A percentile compares a stretch with the other conserved stretches of the same genome.
phyloP scores from a whole-genome alignment of 1,140 invertebrate genomes.

The Nasonia longicornis region DNA sequence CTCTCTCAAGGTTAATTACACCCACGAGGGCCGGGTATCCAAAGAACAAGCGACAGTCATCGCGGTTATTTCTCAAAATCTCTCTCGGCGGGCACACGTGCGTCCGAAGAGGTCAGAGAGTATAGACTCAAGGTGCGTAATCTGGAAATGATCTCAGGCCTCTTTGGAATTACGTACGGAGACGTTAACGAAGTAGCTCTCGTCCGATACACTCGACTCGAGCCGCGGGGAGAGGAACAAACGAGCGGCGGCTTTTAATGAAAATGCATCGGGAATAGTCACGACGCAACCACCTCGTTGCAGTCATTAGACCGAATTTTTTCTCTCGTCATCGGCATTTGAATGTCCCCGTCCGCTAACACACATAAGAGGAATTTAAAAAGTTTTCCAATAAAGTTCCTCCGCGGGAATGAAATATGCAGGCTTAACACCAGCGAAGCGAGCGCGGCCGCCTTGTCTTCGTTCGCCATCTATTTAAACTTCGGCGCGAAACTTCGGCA shows the following conservation, averaged over 20 bases:
- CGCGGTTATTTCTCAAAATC: too few relatives aligned
- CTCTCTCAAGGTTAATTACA: neutral
- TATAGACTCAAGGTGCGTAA: constrained; percentile 25
- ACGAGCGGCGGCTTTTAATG: constrained; percentile 48
- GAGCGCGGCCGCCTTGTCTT: neutral
- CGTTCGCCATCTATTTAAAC: constrained; percentile 5
- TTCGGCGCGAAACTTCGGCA: neutral
- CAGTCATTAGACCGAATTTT: neutral
- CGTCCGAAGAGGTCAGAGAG: too few relatives aligned
- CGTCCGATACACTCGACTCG: neutral
- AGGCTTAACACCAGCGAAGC: neutral
- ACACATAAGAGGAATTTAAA: neutral
- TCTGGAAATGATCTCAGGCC: constrained; percentile 45
- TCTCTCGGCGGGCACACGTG: neutral
- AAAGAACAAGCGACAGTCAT: neutral
- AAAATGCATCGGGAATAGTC: constrained; percentile 56
- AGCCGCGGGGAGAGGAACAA: neutral
- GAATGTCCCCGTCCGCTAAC: too few relatives aligned
- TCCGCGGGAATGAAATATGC: constrained; percentile 12
- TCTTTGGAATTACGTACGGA: constrained; percentile 36
- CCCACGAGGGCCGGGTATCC: neutral
- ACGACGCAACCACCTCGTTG: neutral
- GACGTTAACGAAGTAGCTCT: constrained; percentile 42
- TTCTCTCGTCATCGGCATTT: neutral
- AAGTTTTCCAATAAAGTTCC: neutral